These are phyloP conservation scores for Drosophila atroscutellata DNA, from an alignment of 2,888 invertebrate species.

Conservation along the genomic window DNA sequence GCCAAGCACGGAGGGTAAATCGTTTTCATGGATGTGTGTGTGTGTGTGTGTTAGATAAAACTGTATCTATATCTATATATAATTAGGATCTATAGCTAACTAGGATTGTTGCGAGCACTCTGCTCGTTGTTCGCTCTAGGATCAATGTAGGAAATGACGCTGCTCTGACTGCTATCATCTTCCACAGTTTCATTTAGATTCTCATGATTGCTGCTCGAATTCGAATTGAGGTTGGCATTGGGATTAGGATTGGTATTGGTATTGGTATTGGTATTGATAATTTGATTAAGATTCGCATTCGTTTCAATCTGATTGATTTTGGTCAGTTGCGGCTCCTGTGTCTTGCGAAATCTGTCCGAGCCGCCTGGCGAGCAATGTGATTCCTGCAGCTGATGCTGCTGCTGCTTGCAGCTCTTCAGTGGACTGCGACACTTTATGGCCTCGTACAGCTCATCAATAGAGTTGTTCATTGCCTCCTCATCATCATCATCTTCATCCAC, in stretches of 20 bases:
- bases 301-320: neutral
- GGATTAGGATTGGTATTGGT: neutral
- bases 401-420: slow-evolving; percentile 37
- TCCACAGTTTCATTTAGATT: slow-evolving; percentile 81
- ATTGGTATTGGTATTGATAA: neutral
- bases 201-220: slow-evolving; percentile 44
- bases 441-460: slow-evolving; percentile 89
- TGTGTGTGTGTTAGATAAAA: slow-evolving; percentile 25
- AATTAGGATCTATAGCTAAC: slow-evolving; percentile 47
- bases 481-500: slow-evolving; percentile 65
- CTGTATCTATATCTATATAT: slow-evolving; percentile 11
- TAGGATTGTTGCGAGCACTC: slow-evolving; percentile 50
- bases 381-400: slow-evolving; percentile 20
- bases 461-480: slow-evolving; percentile 76
- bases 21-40: slow-evolving; percentile 17
- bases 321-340: slow-evolving; percentile 25
- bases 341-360: slow-evolving; percentile 40
- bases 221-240: slow-evolving; percentile 13
- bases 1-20: slow-evolving; percentile 45
- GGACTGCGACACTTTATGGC: slow-evolving; percentile 86
- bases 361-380: slow-evolving; percentile 19
- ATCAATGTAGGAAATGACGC: slow-evolving; percentile 84
- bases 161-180: slow-evolving; percentile 85
- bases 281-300: slow-evolving; percentile 4
- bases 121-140: slow-evolving; percentile 72